Percentiles rank a stretch among this genome's conserved stretches.
These are phyloP conservation scores for Coptodon bakossiorum DNA, from an alignment of 2,113 vertebrate genomes.

Conservation along the genomic window DNA sequence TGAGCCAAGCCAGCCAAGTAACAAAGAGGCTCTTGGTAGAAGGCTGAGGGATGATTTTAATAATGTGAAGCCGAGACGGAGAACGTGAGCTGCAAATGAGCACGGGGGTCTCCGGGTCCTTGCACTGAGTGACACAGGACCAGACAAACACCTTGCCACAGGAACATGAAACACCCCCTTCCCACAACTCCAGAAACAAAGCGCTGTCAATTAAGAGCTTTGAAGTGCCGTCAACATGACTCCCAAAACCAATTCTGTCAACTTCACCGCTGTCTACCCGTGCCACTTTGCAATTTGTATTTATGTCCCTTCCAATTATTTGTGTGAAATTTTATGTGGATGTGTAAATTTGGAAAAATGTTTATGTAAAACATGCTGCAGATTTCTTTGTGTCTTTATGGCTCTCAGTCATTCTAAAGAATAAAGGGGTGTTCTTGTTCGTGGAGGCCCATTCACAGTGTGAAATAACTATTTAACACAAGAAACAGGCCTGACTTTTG, in stretches of 20 bases:
- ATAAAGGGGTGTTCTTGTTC: slow-evolving; percentile 16
- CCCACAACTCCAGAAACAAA: slow-evolving; percentile 63
- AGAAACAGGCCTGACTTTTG: not conserved
- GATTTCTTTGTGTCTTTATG: not conserved
- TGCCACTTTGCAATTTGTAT: slow-evolving; percentile 55
- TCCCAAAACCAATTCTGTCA: slow-evolving; percentile 63
- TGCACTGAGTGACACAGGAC: slow-evolving; percentile 96
- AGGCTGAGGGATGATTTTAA: slow-evolving; percentile 99
- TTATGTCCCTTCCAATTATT: slow-evolving; percentile 71
- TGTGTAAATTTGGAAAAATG: slow-evolving; percentile 50
- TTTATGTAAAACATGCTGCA: slow-evolving; percentile 37
- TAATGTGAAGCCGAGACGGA: slow-evolving; percentile 91
- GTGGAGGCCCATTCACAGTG: not conserved
- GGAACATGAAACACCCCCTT: slow-evolving; percentile 80
- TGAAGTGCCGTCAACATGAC: slow-evolving; percentile 57
- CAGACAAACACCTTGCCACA: slow-evolving; percentile 80
- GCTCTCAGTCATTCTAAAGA: slow-evolving; percentile 34
- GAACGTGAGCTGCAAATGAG: slow-evolving; percentile 94
- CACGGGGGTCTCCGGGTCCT: slow-evolving; percentile 90
- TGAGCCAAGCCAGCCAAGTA: slow-evolving; percentile 92
- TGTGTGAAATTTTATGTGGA: slow-evolving; percentile 41
- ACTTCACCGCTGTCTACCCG: slow-evolving; percentile 38
- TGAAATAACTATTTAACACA: not conserved
- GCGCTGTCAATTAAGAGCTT: slow-evolving; percentile 73
- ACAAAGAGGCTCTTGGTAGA: slow-evolving; percentile 95